These are phyloP conservation scores for Oriolus oriolus DNA, from an alignment of 2,113 vertebrate species.

Conservation along the genomic window DNA sequence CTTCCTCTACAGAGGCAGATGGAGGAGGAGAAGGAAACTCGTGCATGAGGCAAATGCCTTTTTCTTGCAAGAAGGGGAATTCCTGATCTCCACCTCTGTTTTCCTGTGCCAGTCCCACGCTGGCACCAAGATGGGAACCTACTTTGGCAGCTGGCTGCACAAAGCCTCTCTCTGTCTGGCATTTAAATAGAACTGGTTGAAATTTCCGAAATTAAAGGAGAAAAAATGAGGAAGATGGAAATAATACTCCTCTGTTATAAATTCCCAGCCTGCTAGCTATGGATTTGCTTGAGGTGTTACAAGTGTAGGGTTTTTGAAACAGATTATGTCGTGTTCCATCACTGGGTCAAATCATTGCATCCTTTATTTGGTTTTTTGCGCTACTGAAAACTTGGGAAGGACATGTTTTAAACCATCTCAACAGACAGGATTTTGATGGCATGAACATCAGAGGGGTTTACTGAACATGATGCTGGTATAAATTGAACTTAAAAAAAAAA, in stretches of 20 bases:
- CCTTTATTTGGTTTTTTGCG: neutral
- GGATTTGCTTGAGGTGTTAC: neutral
- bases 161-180: accelerated
- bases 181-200: neutral
- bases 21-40: neutral
- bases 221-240: neutral
- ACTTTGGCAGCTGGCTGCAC: neutral
- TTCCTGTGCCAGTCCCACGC: neutral
- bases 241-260: neutral
- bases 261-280: neutral
- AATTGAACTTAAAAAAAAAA: neutral
- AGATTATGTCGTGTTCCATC: neutral
- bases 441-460: neutral
- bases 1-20: neutral
- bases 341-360: neutral
- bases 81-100: neutral
- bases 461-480: neutral
- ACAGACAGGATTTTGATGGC: neutral
- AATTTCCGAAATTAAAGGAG: neutral
- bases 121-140: neutral
- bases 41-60: neutral
- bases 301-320: neutral
- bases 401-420: neutral
- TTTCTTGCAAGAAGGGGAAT: neutral
- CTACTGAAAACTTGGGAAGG: neutral